Evolutionary conservation across 2,797 vertebrate species (phyloP).

Genomic region (Lagodon rhomboides): DNA sequence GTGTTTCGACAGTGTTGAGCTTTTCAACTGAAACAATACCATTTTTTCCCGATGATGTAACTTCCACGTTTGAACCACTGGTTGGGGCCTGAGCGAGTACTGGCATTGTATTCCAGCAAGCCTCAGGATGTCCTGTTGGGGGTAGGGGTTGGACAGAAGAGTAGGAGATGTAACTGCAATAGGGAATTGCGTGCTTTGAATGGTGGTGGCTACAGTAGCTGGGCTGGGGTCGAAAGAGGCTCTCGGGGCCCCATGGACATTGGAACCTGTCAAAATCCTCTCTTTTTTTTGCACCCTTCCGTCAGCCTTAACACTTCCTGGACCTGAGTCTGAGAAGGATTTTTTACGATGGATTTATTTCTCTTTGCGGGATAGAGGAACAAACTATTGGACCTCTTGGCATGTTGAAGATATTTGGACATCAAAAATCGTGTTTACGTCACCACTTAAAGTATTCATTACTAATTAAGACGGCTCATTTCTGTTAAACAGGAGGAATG

Average conservation of each 20-base stretch:
- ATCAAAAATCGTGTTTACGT: neutral
- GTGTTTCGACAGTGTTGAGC: slow-evolving; percentile 63
- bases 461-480: neutral
- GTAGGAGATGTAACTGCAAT: slow-evolving; percentile 84
- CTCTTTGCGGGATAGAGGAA: slow-evolving; percentile 10
- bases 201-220: slow-evolving; percentile 61
- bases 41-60: slow-evolving; percentile 88
- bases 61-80: slow-evolving; percentile 84
- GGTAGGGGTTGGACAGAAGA: slow-evolving; percentile 68
- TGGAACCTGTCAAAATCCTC: neutral
- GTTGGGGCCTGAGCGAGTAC: slow-evolving; percentile 82
- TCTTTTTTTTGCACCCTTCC: neutral
- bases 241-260: slow-evolving; percentile 36
- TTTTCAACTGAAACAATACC: slow-evolving; percentile 85
- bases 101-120: slow-evolving; percentile 95
- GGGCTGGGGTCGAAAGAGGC: slow-evolving; percentile 32
- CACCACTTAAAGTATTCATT: neutral
- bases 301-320: slow-evolving; percentile 6
- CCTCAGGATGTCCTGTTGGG: slow-evolving; percentile 98
- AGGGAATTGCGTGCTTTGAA: slow-evolving; percentile 56
- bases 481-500: neutral
- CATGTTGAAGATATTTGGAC: neutral
- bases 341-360: slow-evolving; percentile 19
- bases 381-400: neutral
- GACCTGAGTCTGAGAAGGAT: neutral